phyloP scores from a whole-genome alignment of 1,140 invertebrate species.

The Euglossa dilemma region DNA sequence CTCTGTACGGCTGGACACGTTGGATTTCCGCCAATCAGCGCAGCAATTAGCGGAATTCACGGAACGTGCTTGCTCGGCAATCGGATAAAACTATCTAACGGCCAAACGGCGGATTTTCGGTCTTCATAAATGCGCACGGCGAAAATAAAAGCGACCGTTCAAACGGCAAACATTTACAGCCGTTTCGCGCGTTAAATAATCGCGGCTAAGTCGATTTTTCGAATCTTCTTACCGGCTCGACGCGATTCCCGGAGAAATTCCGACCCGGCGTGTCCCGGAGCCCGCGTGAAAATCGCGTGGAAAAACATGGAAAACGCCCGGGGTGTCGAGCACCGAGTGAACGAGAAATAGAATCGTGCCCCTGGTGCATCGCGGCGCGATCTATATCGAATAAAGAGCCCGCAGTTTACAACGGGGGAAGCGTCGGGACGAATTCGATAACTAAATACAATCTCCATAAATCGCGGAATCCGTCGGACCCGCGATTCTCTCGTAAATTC shows the following conservation, averaged over 20 bases:
- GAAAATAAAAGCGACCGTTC: background rate
- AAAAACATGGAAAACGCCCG: background rate
- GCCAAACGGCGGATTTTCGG: constrained; percentile 12
- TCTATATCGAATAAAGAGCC: background rate
- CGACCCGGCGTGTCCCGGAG: too few species aligned
- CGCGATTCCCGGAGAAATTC: background rate
- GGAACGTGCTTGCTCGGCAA: constrained; percentile 64
- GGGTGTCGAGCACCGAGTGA: background rate
- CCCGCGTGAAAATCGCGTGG: background rate
- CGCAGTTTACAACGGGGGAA: background rate
- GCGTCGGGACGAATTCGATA: constrained; percentile 15
- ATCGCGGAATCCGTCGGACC: constrained; percentile 24
- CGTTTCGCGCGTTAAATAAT: background rate
- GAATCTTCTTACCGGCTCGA: too few species aligned
- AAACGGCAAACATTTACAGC: background rate
- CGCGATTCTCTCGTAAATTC: constrained; percentile 19
- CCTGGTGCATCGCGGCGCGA: background rate
- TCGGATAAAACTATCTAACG: constrained; percentile 50
- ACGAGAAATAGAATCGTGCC: background rate
- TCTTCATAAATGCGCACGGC: constrained; percentile 11
- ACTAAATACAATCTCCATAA: constrained; percentile 49
- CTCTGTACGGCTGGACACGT: constrained; percentile 47
- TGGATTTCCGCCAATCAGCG: constrained; percentile 72
- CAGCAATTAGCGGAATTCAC: constrained; percentile 73
- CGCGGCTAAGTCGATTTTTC: too few species aligned